These are phyloP conservation scores for Panthera uncia DNA, from an alignment of 2,113 vertebrate species.

Conservation along the genomic window DNA sequence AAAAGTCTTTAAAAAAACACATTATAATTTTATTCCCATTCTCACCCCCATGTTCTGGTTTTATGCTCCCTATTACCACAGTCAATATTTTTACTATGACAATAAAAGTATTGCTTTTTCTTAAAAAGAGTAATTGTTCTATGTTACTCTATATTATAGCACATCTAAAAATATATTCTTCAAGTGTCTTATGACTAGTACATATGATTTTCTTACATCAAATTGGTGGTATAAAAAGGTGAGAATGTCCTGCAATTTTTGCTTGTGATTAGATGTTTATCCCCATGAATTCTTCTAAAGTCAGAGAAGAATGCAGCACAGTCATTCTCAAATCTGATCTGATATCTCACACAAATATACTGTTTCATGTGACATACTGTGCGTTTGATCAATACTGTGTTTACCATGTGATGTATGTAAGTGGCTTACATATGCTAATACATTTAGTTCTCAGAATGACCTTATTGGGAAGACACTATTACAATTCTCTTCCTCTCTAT, in stretches of 20 bases:
- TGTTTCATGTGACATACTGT: neutral
- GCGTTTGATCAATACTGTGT: neutral
- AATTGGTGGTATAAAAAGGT: neutral
- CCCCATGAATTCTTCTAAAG: neutral
- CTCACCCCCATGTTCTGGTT: neutral
- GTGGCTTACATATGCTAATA: neutral
- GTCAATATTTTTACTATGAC: neutral
- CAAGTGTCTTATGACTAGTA: neutral
- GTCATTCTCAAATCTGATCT: neutral
- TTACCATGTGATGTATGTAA: neutral
- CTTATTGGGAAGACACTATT: neutral
- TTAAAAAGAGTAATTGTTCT: neutral
- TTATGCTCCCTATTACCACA: neutral
- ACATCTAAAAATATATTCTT: neutral
- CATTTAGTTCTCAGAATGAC: neutral
- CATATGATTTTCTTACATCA: neutral
- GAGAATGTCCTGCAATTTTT: conserved; percentile 8
- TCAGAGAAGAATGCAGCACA: neutral
- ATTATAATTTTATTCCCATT: neutral
- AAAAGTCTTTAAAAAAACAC: neutral
- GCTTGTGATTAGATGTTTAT: neutral
- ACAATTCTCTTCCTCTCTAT: neutral
- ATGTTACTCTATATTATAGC: neutral
- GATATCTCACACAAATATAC: neutral
- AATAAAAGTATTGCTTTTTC: neutral